phyloP scores from a whole-genome alignment of 1,140 invertebrate genomes.

The Ruditapes philippinarum region DNA sequence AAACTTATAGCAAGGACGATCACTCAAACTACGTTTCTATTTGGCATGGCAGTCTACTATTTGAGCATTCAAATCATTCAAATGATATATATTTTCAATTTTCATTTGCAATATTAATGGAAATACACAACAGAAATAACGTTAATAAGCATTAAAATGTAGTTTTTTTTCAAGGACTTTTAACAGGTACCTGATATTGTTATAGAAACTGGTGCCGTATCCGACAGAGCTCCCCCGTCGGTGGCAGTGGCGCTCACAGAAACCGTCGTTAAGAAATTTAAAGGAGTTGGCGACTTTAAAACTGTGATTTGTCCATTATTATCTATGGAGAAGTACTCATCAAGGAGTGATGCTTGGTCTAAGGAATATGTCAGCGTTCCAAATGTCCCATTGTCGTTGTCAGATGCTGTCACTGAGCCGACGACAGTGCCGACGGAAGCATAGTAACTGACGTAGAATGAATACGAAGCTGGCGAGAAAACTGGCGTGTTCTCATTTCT shows the following conservation, averaged over 20 bases:
- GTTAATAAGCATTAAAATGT: background rate
- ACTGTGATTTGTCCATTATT: background rate
- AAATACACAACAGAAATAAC: too few relatives aligned
- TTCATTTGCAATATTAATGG: too few relatives aligned
- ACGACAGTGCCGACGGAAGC: slow-evolving; percentile 14
- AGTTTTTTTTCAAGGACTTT: too few relatives aligned
- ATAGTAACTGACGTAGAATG: slow-evolving; percentile 50
- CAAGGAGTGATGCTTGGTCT: slow-evolving; percentile 6
- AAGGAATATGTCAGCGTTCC: slow-evolving; percentile 32
- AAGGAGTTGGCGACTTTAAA: background rate
- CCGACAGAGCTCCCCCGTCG: slow-evolving; percentile 4
- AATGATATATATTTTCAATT: too few relatives aligned
- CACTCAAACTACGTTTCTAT: too few relatives aligned
- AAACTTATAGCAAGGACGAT: too few relatives aligned
- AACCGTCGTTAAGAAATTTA: slow-evolving; percentile 17
- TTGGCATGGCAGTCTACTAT: too few relatives aligned
- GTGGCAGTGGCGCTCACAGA: background rate
- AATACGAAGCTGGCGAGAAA: slow-evolving; percentile 38
- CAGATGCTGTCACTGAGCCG: slow-evolving; percentile 38
- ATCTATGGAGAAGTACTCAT: slow-evolving; percentile 29
- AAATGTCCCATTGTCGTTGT: slow-evolving; percentile 9
- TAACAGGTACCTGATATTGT: slow-evolving; percentile 37
- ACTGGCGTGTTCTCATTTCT: slow-evolving; percentile 51
- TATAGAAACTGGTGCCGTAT: slow-evolving; percentile 2
- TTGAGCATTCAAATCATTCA: too few relatives aligned